A percentile compares a stretch with the other conserved stretches of the same genome.
phyloP scores from a whole-genome alignment of 2,888 invertebrate genomes.

The Himalopsyche kuldschensis region DNA sequence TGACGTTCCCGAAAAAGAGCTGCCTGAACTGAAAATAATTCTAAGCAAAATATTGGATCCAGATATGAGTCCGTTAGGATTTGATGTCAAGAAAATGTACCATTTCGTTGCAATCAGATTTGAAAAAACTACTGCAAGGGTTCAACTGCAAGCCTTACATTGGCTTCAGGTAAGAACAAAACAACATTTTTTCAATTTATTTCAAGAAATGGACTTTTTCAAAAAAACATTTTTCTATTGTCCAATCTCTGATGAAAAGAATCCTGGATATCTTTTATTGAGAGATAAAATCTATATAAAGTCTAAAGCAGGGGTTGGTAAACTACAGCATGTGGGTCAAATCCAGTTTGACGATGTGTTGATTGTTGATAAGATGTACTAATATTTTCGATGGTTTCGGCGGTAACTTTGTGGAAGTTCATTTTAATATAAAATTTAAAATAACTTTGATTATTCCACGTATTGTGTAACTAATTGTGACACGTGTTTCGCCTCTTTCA shows the following conservation, averaged over 20 bases:
- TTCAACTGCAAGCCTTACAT: constrained; percentile 84
- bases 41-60: constrained; percentile 94
- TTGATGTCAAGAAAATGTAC: constrained; percentile 93
- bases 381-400: too few species aligned
- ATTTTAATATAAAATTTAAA: too few species aligned
- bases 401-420: too few species aligned
- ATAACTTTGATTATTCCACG: too few species aligned
- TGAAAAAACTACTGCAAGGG: constrained; percentile 74
- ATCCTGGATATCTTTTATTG: neutral
- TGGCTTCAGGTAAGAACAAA: constrained; percentile 73
- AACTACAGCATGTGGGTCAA: too few species aligned
- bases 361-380: too few species aligned
- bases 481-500: too few species aligned
- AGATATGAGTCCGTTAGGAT: constrained; percentile 92
- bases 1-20: constrained; percentile 87
- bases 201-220: neutral
- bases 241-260: neutral
- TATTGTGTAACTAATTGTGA: too few species aligned
- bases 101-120: constrained; percentile 89
- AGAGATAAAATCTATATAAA: neutral
- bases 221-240: neutral
- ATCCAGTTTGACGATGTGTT: too few species aligned
- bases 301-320: too few species aligned
- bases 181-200: neutral
- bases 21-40: constrained; percentile 80